Conservation (phyloP, 2,888 invertebrate genomes). For the Ctena decussata region DNA sequence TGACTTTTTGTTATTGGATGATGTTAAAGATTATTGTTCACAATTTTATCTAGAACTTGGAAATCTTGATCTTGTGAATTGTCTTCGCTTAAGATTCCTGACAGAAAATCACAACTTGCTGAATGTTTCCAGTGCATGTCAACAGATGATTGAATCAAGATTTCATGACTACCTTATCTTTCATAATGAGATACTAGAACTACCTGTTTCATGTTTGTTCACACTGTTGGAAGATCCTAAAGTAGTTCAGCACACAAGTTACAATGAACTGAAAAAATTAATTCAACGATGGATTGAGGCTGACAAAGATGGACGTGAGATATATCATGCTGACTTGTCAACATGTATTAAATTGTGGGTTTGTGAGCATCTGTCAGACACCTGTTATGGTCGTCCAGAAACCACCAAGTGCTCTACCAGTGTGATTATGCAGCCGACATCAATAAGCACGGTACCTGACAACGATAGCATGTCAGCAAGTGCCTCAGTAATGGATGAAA, state of each 20-base stretch:
- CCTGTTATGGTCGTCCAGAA: constrained; percentile 47
- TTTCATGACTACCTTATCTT: constrained; percentile 84
- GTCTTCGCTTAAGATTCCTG: constrained; percentile 79
- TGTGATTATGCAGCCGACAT: constrained; percentile 63
- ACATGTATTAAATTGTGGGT: constrained; percentile 80
- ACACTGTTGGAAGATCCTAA: constrained; percentile 79
- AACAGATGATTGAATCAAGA: constrained; percentile 81
- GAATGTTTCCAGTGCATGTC: constrained; percentile 78
- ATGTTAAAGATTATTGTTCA: constrained; percentile 83
- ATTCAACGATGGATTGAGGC: constrained; percentile 82
- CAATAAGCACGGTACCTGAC: not conserved
- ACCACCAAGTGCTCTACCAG: constrained; percentile 54
- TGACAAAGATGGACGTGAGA: constrained; percentile 70
- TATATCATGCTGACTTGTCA: constrained; percentile 71
- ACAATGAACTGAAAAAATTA: constrained; percentile 78
- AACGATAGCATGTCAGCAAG: constrained; percentile 57
- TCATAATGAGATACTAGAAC: constrained; percentile 83
- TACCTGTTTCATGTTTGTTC: constrained; percentile 78
- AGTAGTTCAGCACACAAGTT: constrained; percentile 80
- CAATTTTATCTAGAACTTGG: constrained; percentile 84
- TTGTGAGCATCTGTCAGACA: constrained; percentile 63
- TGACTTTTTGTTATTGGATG: constrained; percentile 84
- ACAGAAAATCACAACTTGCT: constrained; percentile 83
- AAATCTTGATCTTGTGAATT: constrained; percentile 83
- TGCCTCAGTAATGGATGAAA: constrained; percentile 41